Evolutionary conservation across 2,113 vertebrate species (phyloP), one percentile per base, ranked within the genome.

Genomic region (Gambusia affinis): DNA sequence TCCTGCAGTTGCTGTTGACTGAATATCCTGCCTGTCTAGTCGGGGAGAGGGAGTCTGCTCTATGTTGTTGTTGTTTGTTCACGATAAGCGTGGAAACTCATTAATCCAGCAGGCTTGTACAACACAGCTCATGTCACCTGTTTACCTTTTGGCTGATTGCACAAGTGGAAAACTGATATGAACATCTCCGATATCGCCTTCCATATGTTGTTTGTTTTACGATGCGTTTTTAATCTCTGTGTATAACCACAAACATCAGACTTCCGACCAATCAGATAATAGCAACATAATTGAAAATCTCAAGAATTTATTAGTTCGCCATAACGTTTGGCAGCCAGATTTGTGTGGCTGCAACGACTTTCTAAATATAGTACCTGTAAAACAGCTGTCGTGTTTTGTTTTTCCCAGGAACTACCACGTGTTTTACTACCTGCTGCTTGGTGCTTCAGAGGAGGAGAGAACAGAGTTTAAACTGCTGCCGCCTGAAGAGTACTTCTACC

Each of bases 401-500:
- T 47, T 67, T 27, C 11, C 3, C 85, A 99, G 98, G 94, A 99
- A 99, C 94, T 99, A 99, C 83, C 98, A 99, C 0, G 98, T 99
- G 57, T 99, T 99, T 92, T 99, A 99, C 92, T 99, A 99, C 86
- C 94, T 99, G 92, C 92, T 99, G 80, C 94, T 99, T 71, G 98
- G 97, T 4, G 97, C 96, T 71, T 97, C 83, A 1, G 95, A 96
- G 67, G 97, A 96, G 30, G 98, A 98, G 54, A 95, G 95, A 64
- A 94, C 94, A 83, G 97, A 97, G 91, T 99, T 97, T 91, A 97
- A 96, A 89, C 94, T 99, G 88, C 94, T 96, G 87, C 95, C 96
- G 85, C 97, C 97, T 57, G 95, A 97, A 96, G 96, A 99, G 78
- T 99, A 97, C 93, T 96, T 96, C 96, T 99, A 99, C 97, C 98